These are phyloP conservation scores for Melanocharis versteri DNA, from an alignment of 2,113 vertebrate species.

Conservation along the genomic window DNA sequence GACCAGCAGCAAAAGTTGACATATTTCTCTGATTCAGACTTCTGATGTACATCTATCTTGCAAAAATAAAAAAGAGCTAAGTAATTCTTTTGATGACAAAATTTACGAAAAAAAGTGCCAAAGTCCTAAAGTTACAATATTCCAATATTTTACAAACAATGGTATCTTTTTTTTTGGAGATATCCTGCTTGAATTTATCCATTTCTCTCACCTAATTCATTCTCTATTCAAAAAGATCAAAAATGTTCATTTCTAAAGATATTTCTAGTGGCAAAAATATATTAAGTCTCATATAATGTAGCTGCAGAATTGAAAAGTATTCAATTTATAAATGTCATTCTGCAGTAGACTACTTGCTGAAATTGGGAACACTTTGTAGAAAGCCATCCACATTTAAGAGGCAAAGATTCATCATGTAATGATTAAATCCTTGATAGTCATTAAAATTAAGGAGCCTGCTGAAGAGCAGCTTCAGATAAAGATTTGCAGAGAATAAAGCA, in stretches of 20 bases:
- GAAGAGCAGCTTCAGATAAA: constrained; percentile 2
- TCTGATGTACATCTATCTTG: neutral
- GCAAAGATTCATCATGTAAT: neutral
- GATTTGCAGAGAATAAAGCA: neutral
- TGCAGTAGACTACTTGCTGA: neutral
- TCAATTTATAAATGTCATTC: neutral
- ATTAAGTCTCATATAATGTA: neutral
- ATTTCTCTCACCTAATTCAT: neutral
- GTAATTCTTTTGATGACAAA: neutral
- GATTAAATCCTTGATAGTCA: constrained; percentile 13
- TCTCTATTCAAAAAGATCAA: neutral
- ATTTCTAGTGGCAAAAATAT: neutral
- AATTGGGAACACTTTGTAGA: neutral
- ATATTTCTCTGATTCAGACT: neutral
- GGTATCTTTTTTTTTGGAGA: neutral
- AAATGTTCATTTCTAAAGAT: neutral
- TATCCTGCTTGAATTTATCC: neutral
- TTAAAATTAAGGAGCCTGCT: constrained; percentile 12
- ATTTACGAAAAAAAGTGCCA: neutral
- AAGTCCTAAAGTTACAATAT: neutral
- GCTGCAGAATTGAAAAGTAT: neutral
- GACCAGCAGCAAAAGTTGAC: neutral
- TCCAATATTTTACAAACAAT: neutral
- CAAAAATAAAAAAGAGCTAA: neutral
- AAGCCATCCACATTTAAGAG: constrained; percentile 2